phyloP scores from a whole-genome alignment of 2,113 vertebrate species.

The Bubo blakistoni region DNA sequence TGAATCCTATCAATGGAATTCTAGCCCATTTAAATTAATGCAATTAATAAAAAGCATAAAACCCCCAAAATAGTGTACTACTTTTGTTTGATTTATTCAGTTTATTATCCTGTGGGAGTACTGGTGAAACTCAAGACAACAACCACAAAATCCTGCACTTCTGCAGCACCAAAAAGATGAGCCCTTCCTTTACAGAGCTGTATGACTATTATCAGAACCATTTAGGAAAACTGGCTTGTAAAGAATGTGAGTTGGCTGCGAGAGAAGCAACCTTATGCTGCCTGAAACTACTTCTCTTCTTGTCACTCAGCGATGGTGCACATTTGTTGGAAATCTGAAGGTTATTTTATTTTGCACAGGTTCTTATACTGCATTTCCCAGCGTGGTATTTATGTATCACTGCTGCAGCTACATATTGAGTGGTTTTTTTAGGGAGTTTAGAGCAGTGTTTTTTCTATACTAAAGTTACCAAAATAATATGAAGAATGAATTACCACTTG shows the following conservation, averaged over 20 bases:
- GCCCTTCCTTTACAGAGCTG: background rate
- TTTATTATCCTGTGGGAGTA: background rate
- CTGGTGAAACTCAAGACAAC: background rate
- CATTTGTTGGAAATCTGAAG: background rate
- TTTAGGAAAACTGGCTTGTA: background rate
- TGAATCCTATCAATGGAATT: background rate
- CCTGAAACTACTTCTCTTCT: background rate
- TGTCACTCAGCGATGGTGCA: fast-evolving
- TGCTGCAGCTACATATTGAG: background rate
- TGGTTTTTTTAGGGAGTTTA: background rate
- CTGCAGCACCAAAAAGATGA: background rate
- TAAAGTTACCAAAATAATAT: background rate
- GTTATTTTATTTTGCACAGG: background rate
- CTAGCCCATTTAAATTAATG: background rate
- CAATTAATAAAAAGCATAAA: background rate
- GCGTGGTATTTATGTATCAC: background rate
- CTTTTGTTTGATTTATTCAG: background rate
- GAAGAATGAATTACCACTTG: background rate
- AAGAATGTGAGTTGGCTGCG: background rate
- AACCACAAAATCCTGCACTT: background rate
- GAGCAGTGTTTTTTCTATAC: background rate
- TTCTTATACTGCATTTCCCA: background rate
- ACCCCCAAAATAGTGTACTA: fast-evolving
- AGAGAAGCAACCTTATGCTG: background rate
- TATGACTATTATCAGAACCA: background rate